Evolutionary conservation across 2,888 invertebrate genomes (phyloP).

Genomic region (Phytoseiulus persimilis): DNA sequence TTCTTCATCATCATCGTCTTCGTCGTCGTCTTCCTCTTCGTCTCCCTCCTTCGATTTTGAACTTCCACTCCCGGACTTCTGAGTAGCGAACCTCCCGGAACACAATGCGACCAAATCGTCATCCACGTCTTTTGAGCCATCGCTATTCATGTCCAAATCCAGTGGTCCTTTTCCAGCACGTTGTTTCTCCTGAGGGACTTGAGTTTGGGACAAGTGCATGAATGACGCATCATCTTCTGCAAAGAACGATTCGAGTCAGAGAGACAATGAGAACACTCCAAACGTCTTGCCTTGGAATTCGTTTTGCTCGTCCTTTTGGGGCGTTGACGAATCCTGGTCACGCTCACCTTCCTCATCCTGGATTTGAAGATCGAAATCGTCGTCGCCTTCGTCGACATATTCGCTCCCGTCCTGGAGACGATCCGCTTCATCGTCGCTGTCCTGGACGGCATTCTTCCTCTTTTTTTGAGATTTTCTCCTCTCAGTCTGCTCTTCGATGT

Average conservation of each 20-base stretch:
- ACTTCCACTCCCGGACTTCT: neutral
- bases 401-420: neutral
- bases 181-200: neutral
- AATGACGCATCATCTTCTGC: slow-evolving; percentile 5
- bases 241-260: neutral
- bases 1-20: slow-evolving; percentile 9
- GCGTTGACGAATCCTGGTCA: too few species aligned
- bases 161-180: too few species aligned
- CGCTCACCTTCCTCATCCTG: neutral
- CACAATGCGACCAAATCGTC: slow-evolving; percentile 22
- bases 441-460: slow-evolving; percentile 12
- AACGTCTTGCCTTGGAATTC: too few species aligned
- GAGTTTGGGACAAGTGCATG: slow-evolving; percentile 24
- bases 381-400: neutral
- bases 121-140: neutral
- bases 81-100: neutral
- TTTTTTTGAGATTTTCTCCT: slow-evolving; percentile 8
- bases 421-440: slow-evolving; percentile 15
- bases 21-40: slow-evolving; percentile 33
- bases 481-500: slow-evolving; percentile 8
- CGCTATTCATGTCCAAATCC: neutral
- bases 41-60: slow-evolving; percentile 5
- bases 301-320: too few species aligned
- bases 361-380: neutral
- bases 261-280: too few species aligned